phyloP scores from a whole-genome alignment of 2,888 invertebrate species.

The Teleiodes luculella region DNA sequence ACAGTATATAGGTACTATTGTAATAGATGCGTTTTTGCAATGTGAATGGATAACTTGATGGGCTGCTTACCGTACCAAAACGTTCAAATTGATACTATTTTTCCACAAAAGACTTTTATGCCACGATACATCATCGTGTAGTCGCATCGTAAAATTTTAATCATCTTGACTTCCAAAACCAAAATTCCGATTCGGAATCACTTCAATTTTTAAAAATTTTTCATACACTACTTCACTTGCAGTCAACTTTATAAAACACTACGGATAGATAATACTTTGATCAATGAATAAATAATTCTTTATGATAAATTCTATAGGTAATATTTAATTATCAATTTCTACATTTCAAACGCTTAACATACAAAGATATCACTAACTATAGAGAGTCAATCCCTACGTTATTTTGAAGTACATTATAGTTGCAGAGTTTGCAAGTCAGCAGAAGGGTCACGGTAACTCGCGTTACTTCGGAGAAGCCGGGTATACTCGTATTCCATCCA shows the following conservation, averaged over 20 bases:
- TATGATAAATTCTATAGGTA: constrained; percentile 28
- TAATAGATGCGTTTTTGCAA: no score
- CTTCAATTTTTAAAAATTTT: background rate
- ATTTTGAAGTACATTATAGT: constrained; percentile 10
- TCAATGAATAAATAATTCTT: constrained; percentile 39
- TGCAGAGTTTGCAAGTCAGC: background rate
- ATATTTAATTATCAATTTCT: constrained; percentile 36
- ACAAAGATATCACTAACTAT: constrained; percentile 37
- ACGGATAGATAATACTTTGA: constrained; percentile 45
- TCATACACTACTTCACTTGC: constrained; percentile 30
- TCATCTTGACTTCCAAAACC: no score
- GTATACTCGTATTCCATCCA: background rate
- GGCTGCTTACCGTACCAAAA: no score
- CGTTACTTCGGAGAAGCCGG: no score
- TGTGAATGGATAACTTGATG: no score
- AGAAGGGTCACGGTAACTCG: no score
- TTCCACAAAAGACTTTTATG: no score
- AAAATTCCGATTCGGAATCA: no score
- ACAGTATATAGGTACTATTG: no score
- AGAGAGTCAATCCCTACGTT: constrained; percentile 49
- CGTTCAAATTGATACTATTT: no score
- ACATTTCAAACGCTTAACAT: constrained; percentile 33
- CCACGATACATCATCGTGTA: no score
- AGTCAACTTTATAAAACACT: constrained; percentile 57
- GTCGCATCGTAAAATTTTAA: no score